A percentile compares a stretch with the other conserved stretches of the same genome.
These are phyloP conservation scores for Danionella cerebrum DNA, from an alignment of 2,113 vertebrate species.

Conservation along the genomic window DNA sequence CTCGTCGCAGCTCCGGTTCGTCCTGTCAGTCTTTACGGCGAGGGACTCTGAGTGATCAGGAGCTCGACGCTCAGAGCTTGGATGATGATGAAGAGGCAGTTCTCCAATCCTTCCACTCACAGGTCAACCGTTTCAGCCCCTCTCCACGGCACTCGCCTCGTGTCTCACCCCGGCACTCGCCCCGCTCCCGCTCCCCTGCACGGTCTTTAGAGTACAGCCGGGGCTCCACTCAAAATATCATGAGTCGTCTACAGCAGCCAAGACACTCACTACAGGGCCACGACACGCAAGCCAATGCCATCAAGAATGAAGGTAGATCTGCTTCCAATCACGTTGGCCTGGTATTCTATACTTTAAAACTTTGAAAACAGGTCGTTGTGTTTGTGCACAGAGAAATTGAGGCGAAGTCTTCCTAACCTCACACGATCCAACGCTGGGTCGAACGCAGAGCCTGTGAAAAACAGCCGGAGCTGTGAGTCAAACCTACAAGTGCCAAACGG, in stretches of 20 bases:
- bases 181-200: constrained; percentile 87
- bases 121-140: constrained; percentile 84
- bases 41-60: constrained; percentile 93
- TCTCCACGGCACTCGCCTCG: constrained; percentile 90
- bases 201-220: constrained; percentile 83
- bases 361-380: background rate
- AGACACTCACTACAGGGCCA: constrained; percentile 93
- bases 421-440: constrained; percentile 74
- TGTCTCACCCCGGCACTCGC: constrained; percentile 89
- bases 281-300: constrained; percentile 81
- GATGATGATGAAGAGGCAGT: constrained; percentile 89
- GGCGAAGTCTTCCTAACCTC: constrained; percentile 97
- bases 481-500: constrained; percentile 97
- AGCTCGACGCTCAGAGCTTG: constrained; percentile 92
- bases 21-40: constrained; percentile 91
- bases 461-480: constrained; percentile 89
- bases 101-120: constrained; percentile 77
- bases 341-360: background rate
- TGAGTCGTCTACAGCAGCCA: constrained; percentile 91
- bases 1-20: constrained; percentile 92
- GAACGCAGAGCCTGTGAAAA: constrained; percentile 83
- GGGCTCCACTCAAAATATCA: constrained; percentile 86
- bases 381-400: constrained; percentile 78
- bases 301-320: constrained; percentile 92
- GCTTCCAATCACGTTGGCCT: background rate